These are phyloP conservation scores for Automeris io DNA, from an alignment of 2,888 invertebrate genomes.

Conservation along the genomic window DNA sequence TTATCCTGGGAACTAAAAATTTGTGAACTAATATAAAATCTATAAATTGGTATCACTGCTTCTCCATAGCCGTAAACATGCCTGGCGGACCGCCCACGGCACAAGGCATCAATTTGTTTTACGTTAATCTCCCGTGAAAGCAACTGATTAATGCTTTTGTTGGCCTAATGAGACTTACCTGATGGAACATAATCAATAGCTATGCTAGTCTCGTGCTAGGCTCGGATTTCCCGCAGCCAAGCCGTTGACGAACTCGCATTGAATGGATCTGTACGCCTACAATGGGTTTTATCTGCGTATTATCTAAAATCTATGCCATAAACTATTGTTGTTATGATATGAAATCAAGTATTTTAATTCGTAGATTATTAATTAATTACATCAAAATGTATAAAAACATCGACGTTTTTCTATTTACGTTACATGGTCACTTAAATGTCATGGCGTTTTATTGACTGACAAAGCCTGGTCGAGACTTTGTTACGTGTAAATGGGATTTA, in stretches of 20 bases:
- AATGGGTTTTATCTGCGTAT: constrained; percentile 21
- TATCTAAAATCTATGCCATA: constrained; percentile 23
- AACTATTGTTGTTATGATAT: constrained; percentile 13
- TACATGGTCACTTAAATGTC: too few relatives aligned
- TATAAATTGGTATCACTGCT: too few relatives aligned
- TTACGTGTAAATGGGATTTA: too few relatives aligned
- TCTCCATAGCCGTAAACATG: constrained; percentile 41
- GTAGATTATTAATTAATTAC: too few relatives aligned
- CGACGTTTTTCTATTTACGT: too few relatives aligned
- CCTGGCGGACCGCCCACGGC: constrained; percentile 45
- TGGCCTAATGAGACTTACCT: constrained; percentile 56
- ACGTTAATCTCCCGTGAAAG: constrained; percentile 59
- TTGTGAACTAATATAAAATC: too few relatives aligned
- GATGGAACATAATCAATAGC: constrained; percentile 56
- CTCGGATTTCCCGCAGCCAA: constrained; percentile 15
- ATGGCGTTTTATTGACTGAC: too few relatives aligned
- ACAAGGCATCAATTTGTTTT: constrained; percentile 59
- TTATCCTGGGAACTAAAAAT: too few relatives aligned
- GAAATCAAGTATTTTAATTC: constrained; percentile 8
- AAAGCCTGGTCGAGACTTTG: too few relatives aligned
- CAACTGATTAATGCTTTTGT: constrained; percentile 60
- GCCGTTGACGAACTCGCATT: constrained; percentile 5
- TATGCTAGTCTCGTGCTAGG: constrained; percentile 27
- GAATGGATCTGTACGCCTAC: constrained; percentile 28
- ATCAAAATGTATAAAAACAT: too few relatives aligned